Evolutionary conservation across 2,888 invertebrate genomes (phyloP).

Genomic region (Rhimphoctona megacephalus): DNA sequence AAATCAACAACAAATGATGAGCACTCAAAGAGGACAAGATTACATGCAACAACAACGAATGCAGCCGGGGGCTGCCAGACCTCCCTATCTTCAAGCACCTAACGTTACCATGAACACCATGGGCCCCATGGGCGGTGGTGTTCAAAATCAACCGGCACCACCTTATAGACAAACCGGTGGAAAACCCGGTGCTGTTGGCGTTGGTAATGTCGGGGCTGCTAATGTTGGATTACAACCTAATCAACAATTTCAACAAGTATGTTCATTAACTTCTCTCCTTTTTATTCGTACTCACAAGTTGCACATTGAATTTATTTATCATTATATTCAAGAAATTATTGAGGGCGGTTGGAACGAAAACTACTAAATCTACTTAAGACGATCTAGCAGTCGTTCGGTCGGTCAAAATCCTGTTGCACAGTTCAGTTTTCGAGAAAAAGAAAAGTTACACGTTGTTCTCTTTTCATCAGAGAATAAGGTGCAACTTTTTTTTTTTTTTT

Average conservation of each 20-base stretch:
- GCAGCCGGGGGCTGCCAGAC: conserved; percentile 86
- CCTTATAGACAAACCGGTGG: conserved; percentile 89
- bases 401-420: too few species aligned
- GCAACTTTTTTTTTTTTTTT: too few species aligned
- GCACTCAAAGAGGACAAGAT: conserved; percentile 87
- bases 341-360: too few species aligned
- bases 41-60: conserved; percentile 87
- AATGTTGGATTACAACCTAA: conserved; percentile 86
- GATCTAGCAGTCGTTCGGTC: too few species aligned
- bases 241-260: conserved; percentile 88
- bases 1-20: conserved; percentile 87
- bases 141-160: conserved; percentile 89
- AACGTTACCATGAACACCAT: conserved; percentile 94
- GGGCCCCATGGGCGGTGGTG: conserved; percentile 86
- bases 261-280: conserved; percentile 1
- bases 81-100: conserved; percentile 91
- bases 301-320: too few species aligned
- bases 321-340: too few species aligned
- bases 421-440: too few species aligned
- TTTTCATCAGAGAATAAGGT: too few species aligned
- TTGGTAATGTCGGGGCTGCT: conserved; percentile 80
- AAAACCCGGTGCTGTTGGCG: conserved; percentile 83
- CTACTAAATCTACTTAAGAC: background rate
- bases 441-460: too few species aligned
- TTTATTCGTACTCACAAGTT: conserved; percentile 1